Evolutionary conservation across 2,797 vertebrate species (phyloP), one percentile per base, ranked within the genome.

Genomic region (Argya squamiceps): DNA sequence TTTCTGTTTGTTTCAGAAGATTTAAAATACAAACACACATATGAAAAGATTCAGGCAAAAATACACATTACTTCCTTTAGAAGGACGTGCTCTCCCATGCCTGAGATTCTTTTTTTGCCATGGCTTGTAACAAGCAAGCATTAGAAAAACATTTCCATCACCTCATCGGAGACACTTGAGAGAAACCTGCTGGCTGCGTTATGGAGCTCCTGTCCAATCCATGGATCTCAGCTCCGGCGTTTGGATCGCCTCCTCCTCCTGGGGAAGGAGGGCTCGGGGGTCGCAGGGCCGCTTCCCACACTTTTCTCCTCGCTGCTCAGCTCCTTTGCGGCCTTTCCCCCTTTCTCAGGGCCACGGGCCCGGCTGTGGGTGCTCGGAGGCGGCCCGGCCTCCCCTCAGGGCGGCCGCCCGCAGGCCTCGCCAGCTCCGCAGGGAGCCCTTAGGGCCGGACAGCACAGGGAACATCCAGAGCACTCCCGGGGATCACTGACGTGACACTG

Each of bases 271-370:
- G 6, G 21, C n/a, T 8, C 6, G 16, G 7, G 3, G 29, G 2
- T 21, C 4, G 0, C 47, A n/a, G 9, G 12, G 26, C 34, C 23
- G 4, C 7, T 39, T 10, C 10, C 29, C 34, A 21, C 41, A 8
- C 32, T 21, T 50, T 30, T 67, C 12, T 4, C 27, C 62, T 55
- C 43, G 9, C 3, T 36, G 10, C 10, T 59, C 59, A 18, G 26
- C 64, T 6, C 5, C 10, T 30, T 32, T 30, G 10, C 1, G 7
- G 47, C 4, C 1, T n/a, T 79, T 63, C 17, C 11, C 5, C n/a
- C 26, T 26, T 18, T 5, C 11, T 23, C 2, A 2, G 9, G 24
- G 10, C 1, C 14, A 0, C 2, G 9, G 39, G 39, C n/a, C 19
- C 7, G 4, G 30, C 58, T 5, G 36, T 1, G 24, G 39, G n/a